phyloP scores from a whole-genome alignment of 2,888 invertebrate genomes.

The Rhopalosiphum nymphaeae region DNA sequence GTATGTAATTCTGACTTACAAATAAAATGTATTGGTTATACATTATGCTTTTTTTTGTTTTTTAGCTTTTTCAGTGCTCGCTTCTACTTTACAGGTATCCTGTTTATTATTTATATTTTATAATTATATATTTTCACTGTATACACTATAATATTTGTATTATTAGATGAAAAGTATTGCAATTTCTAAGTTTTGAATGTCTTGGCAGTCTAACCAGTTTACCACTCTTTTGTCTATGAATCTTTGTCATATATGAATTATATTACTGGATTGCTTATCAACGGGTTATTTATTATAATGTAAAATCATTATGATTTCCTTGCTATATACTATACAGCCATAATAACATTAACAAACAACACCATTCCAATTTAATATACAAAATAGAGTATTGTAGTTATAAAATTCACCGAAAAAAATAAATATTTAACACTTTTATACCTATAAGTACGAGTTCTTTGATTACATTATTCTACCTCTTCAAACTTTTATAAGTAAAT shows the following conservation, averaged over 20 bases:
- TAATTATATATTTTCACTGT: too few relatives aligned
- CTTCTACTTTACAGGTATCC: too few relatives aligned
- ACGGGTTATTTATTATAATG: neutral
- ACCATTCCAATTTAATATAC: neutral
- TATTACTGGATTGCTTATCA: neutral
- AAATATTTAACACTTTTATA: neutral
- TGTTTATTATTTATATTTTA: too few relatives aligned
- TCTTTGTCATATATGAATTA: neutral
- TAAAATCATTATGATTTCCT: neutral
- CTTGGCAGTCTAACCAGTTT: too few relatives aligned
- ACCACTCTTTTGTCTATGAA: neutral
- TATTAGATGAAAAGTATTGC: neutral
- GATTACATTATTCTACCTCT: neutral
- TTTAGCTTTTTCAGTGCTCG: too few relatives aligned
- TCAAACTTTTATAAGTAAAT: neutral
- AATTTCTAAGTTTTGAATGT: neutral
- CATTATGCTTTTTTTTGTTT: too few relatives aligned
- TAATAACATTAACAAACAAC: neutral
- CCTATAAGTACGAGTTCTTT: neutral
- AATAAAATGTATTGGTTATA: neutral
- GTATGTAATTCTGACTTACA: neutral
- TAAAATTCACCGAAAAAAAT: neutral
- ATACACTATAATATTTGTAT: too few relatives aligned
- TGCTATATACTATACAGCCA: neutral
- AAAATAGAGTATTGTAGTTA: neutral